Evolutionary conservation across 92 coral and sea anemone genomes (phyloP).

Genomic region (Zoanthus sansibaricus): DNA sequence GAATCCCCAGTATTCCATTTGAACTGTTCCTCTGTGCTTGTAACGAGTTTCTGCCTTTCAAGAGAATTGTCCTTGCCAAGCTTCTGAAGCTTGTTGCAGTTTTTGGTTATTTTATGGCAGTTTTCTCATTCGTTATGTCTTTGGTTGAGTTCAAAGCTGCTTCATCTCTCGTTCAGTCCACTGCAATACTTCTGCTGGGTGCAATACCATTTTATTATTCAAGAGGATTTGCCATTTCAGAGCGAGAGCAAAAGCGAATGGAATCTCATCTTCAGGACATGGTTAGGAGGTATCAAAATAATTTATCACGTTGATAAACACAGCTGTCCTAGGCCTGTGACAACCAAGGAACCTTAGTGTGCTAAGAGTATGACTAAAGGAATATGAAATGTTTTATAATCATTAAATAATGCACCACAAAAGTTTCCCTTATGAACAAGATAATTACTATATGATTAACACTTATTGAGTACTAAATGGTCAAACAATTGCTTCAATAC

Average conservation of each 20-base stretch:
- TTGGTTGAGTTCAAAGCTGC: conserved; percentile 75
- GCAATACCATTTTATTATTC: conserved; percentile 63
- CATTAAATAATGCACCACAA: too few relatives aligned
- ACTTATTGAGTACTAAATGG: too few relatives aligned
- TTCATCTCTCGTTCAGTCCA: conserved; percentile 73
- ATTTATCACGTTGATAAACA: conserved; percentile 28
- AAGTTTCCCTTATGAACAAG: too few relatives aligned
- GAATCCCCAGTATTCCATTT: conserved; percentile 76
- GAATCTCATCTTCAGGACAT: conserved; percentile 63
- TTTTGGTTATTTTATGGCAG: conserved; percentile 70
- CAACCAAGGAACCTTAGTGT: too few relatives aligned
- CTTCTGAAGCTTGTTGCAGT: conserved; percentile 70
- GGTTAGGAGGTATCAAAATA: conserved; percentile 71
- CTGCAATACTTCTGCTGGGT: conserved; percentile 78
- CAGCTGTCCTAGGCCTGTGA: too few relatives aligned
- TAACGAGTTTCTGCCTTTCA: conserved; percentile 74
- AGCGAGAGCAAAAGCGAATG: conserved; percentile 44
- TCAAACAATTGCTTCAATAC: too few relatives aligned
- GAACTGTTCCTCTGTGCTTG: conserved; percentile 74
- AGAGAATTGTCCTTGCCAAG: conserved; percentile 80
- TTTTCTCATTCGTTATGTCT: conserved; percentile 91
- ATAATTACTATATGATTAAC: too few relatives aligned
- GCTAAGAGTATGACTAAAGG: too few relatives aligned
- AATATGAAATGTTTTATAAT: too few relatives aligned
- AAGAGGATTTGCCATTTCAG: conserved; percentile 36